Conservation (phyloP, 2,888 invertebrate genomes). For the Schizotus pectinicornis region DNA sequence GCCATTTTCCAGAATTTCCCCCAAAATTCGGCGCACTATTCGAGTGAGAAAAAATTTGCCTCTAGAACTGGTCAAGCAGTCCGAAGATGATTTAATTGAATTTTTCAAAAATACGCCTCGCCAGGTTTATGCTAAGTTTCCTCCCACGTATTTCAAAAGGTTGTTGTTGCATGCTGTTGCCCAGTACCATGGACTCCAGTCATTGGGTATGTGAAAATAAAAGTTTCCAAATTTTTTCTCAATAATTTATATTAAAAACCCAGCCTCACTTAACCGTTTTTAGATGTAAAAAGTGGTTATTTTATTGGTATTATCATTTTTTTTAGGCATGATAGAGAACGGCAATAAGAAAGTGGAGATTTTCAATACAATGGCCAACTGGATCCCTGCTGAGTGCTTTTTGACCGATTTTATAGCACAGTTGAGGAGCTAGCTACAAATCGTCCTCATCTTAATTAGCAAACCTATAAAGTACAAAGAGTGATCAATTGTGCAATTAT, state of each 20-base stretch:
- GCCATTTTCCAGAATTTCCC: slow-evolving; percentile 43
- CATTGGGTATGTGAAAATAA: slow-evolving; percentile 41
- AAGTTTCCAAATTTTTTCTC: no score
- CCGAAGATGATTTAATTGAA: slow-evolving; percentile 44
- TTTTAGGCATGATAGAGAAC: slow-evolving; percentile 25
- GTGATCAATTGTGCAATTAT: no score
- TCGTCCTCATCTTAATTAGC: background rate
- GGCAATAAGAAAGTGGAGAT: slow-evolving; percentile 28
- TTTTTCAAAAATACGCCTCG: slow-evolving; percentile 45
- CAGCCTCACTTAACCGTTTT: slow-evolving; percentile 1
- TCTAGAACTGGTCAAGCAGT: slow-evolving; percentile 41
- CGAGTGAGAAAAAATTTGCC: slow-evolving; percentile 48
- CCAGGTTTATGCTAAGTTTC: slow-evolving; percentile 41
- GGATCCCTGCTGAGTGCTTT: slow-evolving; percentile 42
- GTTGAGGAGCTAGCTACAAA: slow-evolving; percentile 37
- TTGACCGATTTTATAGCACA: slow-evolving; percentile 44
- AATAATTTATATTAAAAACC: slow-evolving; percentile 28
- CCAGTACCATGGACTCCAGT: slow-evolving; percentile 50
- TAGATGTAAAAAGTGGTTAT: no score
- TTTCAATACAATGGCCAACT: slow-evolving; percentile 37
- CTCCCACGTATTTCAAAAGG: slow-evolving; percentile 49
- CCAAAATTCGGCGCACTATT: slow-evolving; percentile 46
- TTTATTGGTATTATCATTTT: no score
- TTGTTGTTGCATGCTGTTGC: slow-evolving; percentile 51
- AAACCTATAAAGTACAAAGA: no score